Base-by-base conservation (phyloP, 1,140 invertebrate species). In the Bombus terrestris region DNA sequence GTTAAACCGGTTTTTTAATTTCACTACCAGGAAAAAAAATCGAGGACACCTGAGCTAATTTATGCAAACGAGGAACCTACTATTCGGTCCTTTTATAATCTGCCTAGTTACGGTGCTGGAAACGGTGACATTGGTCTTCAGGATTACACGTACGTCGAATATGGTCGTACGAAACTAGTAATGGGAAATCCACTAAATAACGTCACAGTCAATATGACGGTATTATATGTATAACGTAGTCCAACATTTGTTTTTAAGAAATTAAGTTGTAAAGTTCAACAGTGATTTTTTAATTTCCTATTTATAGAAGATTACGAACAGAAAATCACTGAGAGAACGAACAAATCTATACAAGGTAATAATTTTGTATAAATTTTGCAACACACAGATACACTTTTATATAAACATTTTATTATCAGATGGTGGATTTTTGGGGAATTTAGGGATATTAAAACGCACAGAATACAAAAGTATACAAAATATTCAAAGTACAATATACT, bases 1-100 rank as follows among this genome's bases (percentile, higher is more conserved):
- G 18, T 53, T 83, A 83, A 83, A 83, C 41, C 59, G 25, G 64
- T 68, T 64, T 39, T 71, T 71, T 41, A 62, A 43, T 71, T 79
- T 79, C 28, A 13, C 12, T 13, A 28, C 1, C 22, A 79, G 76
- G 53, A 59, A 79, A 37, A 10, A 35, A 32, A 37, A 47, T n/a
- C n/a, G 32, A 37, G 62, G 66, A 79, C 47, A 9, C 12, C 25
- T 4, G 76, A 2, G 9, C 1, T 37, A n/a, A 79, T 79, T 59
- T 59, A 84, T 57, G 13, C 22, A 9, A 25, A 71, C 43, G n/a
- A 79, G 25, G 66, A 39, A 43, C n/a, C 47, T 13, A 68, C 6
- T 18, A 47, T 53, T 59, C 66, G n/a, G 8, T 68, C 47, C n/a
- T 79, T 62, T 71, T 62, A 84, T 41, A 59, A 53, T 69, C 18